These are phyloP conservation scores for Pectinophora gossypiella DNA, from an alignment of 1,140 invertebrate species.

Conservation along the genomic window DNA sequence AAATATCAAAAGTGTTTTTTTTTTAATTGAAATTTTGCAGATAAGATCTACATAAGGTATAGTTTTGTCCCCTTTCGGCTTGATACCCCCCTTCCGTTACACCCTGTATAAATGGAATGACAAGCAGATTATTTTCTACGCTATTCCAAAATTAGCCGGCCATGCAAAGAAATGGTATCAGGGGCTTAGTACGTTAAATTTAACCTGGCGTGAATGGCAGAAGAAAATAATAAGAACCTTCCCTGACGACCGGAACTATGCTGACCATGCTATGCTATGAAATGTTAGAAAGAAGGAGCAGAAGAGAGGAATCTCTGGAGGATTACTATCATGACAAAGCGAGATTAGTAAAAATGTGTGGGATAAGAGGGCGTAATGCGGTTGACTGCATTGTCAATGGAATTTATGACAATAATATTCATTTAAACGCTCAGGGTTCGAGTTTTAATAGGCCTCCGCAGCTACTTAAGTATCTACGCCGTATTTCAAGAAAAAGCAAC, in stretches of 20 bases:
- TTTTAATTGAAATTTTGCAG: too few species aligned
- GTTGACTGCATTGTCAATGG: constrained; percentile 15
- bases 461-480: constrained; percentile 8
- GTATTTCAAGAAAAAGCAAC: constrained; percentile 6
- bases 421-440: constrained; percentile 11
- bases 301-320: constrained; percentile 6
- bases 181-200: neutral
- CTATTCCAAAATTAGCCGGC: constrained; percentile 5
- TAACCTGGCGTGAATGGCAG: constrained; percentile 6
- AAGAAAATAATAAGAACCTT: constrained; percentile 1
- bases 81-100: too few species aligned
- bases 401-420: constrained; percentile 10
- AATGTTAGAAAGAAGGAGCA: constrained; percentile 5
- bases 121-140: constrained; percentile 6
- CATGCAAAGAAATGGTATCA: constrained; percentile 7
- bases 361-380: constrained; percentile 7
- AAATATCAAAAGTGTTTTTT: too few species aligned
- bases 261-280: constrained; percentile 2
- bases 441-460: constrained; percentile 7
- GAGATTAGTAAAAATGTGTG: constrained; percentile 3
- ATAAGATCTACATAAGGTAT: too few species aligned
- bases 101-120: constrained; percentile 7
- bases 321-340: constrained; percentile 9
- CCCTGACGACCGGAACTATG: constrained; percentile 7
- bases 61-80: too few species aligned